A percentile compares a stretch with the other conserved stretches of the same genome.
Evolutionary conservation across 2,113 vertebrate genomes (phyloP).

Genomic region (Hiodon alosoides): DNA sequence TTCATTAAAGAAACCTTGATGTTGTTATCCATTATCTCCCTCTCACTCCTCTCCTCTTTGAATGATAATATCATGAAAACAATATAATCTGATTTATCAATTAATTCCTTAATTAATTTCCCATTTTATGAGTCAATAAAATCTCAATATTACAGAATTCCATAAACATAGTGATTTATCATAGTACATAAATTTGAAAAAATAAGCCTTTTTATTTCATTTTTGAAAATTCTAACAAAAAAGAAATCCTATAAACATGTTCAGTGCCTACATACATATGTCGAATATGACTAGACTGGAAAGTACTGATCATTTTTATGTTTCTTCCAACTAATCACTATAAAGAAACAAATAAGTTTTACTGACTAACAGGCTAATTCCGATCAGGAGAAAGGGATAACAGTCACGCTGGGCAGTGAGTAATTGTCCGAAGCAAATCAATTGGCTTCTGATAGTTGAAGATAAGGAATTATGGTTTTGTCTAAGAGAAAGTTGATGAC

Average conservation of each 20-base stretch:
- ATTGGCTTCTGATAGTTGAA: slow-evolving; percentile 75
- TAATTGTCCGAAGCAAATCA: slow-evolving; percentile 86
- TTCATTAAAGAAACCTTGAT: slow-evolving; percentile 29
- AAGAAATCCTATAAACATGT: no score
- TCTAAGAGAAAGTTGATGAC: slow-evolving; percentile 70
- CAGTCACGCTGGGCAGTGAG: slow-evolving; percentile 54
- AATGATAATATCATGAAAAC: not conserved
- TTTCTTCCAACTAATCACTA: slow-evolving; percentile 34
- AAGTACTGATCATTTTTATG: not conserved
- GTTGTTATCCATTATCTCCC: slow-evolving; percentile 20
- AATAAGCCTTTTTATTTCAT: no score
- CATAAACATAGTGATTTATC: no score
- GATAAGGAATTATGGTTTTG: slow-evolving; percentile 73
- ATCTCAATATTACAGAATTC: no score
- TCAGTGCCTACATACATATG: no score
- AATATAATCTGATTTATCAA: not conserved
- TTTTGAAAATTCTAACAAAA: no score
- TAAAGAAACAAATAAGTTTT: slow-evolving; percentile 41
- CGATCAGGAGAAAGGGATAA: slow-evolving; percentile 30
- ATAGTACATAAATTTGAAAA: no score
- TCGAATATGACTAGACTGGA: no score
- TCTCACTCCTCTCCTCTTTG: slow-evolving; percentile 25
- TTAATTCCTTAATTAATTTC: not conserved
- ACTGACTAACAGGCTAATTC: slow-evolving; percentile 29
- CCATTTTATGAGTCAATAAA: no score